Base-by-base conservation (phyloP, 2,797 vertebrate species). In the Chaunax sp. region DNA sequence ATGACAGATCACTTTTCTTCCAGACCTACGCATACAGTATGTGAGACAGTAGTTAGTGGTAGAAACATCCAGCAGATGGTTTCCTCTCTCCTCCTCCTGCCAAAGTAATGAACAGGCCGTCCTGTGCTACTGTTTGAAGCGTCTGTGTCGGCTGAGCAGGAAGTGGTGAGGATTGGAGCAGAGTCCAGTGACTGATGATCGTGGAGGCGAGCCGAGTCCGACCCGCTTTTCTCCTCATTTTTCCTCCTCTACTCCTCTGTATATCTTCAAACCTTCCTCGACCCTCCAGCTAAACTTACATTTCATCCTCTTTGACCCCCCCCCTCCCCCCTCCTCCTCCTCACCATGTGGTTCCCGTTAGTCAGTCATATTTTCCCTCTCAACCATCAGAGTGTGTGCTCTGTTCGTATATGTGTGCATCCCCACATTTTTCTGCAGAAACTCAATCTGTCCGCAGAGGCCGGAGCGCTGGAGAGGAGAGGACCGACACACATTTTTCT, bases 261-360 rank as follows among this genome's bases (percentile, higher is more conserved):
- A 11, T 50, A 41, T 56, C 52, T 41, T 51, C 26, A 70, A 69
- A 57, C 47, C 28, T n/a, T 53, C 46, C 35, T 18, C 16, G 28
- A 61, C 66, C 49, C 33, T 20, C 26, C 64, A 69, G 53, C 65
- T 61, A 12, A 68, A 78, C 51, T 6, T 71, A 25, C 22, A 65
- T 64, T 79, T 83, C 56, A 59, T 69, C 69, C 62, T 49, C 59
- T 67, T 25, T 28, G 5, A 18, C 41, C 37, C 57, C 61, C 46
- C 58, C 47, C 56, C 59, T n/a, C 26, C 59, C 33, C 22, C 26
- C 25, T 28, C 61, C 16, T 26, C 35, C 51, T 37, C 35, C 11
- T 4, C 64, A 58, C 81, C 93, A 95, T 94, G 89, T 95, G 93
- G 89, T 93, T 94, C 82, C 85, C 90, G 93, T 94, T 90, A 86